Percentiles rank a stretch among this genome's conserved stretches.
Conservation (phyloP, 2,797 vertebrate species). For the Paratrypauchen microcephalus region DNA sequence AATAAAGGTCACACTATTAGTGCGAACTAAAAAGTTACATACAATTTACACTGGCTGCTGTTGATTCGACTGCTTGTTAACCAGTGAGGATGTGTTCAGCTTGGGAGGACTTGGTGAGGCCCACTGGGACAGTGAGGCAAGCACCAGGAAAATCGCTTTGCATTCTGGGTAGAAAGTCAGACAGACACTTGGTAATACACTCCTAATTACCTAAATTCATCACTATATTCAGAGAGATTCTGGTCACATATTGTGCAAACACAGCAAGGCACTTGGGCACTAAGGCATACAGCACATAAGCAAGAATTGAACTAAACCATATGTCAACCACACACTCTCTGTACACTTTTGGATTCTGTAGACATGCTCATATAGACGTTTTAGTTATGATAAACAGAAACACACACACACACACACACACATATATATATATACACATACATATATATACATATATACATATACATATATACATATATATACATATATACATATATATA, state of each 20-base stretch:
- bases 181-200: conserved; percentile 16
- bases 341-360: conserved; percentile 3
- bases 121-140: conserved; percentile 49
- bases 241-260: conserved; percentile 39
- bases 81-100: conserved; percentile 61
- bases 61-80: conserved; percentile 77
- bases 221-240: conserved; percentile 30
- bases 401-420: too few species aligned
- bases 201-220: conserved; percentile 50
- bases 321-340: conserved; percentile 21
- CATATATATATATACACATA: too few species aligned
- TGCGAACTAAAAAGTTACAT: conserved; percentile 77
- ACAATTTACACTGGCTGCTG: conserved; percentile 69
- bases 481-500: too few species aligned
- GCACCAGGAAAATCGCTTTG: conserved; percentile 58
- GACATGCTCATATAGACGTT: too few species aligned
- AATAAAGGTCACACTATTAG: conserved; percentile 77
- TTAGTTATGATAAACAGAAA: neutral
- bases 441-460: too few species aligned
- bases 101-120: conserved; percentile 48
- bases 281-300: conserved; percentile 9
- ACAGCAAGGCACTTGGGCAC: conserved; percentile 27
- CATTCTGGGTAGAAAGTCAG: conserved; percentile 52
- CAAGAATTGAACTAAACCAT: conserved; percentile 25
- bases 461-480: too few species aligned